phyloP scores from a whole-genome alignment of 2,113 vertebrate genomes.

The Desmodus rotundus region DNA sequence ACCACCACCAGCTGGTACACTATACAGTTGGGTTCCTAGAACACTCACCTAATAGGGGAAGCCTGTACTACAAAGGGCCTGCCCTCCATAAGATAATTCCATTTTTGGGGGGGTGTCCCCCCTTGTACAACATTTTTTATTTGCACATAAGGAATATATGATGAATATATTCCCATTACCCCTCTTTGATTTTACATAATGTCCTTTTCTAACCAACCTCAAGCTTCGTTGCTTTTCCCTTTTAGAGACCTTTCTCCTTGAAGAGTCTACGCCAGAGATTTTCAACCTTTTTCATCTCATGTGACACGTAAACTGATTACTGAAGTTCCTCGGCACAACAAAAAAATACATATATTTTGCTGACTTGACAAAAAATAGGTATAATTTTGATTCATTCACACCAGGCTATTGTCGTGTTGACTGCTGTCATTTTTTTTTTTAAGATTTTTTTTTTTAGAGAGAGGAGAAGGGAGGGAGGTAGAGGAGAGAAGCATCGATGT shows the following conservation, averaged over 20 bases:
- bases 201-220: not conserved
- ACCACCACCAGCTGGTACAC: no score
- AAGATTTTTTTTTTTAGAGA: no score
- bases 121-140: not conserved
- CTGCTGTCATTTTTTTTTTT: not conserved
- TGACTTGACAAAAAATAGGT: not conserved
- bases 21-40: no score
- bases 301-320: no score
- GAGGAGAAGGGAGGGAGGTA: no score
- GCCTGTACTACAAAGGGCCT: no score
- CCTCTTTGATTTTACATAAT: not conserved
- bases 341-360: not conserved
- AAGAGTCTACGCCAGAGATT: not conserved
- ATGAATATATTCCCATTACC: not conserved
- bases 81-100: no score
- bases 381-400: not conserved
- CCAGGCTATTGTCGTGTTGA: not conserved
- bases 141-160: not conserved
- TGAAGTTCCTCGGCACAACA: not conserved
- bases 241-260: not conserved
- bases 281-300: not conserved
- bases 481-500: no score
- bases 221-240: not conserved
- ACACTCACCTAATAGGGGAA: no score
- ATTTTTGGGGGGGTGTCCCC: no score